Percentiles rank a stretch among this genome's conserved stretches.
These are phyloP conservation scores for Ectemnius cavifrons DNA, from an alignment of 2,888 invertebrate genomes.

Conservation along the genomic window DNA sequence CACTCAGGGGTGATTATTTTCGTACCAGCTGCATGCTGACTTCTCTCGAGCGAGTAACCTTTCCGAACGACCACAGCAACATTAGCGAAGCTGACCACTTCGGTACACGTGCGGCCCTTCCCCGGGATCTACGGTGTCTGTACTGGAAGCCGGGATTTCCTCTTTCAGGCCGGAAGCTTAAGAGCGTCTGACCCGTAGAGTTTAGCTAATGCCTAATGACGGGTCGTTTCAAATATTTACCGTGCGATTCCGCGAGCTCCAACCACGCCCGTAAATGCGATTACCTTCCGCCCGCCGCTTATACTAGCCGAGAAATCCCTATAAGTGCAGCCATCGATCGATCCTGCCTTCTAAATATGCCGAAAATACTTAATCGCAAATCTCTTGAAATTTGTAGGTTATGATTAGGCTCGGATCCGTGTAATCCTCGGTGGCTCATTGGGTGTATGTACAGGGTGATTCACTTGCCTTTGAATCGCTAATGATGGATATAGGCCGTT, in stretches of 20 bases:
- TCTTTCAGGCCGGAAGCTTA: constrained; percentile 60
- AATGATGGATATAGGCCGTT: no score
- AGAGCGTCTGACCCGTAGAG: constrained; percentile 53
- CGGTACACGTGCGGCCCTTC: constrained; percentile 43
- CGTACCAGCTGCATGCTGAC: constrained; percentile 38
- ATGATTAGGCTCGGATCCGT: background rate
- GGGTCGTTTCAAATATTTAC: constrained; percentile 68
- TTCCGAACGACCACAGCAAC: constrained; percentile 50
- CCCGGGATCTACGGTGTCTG: constrained; percentile 47
- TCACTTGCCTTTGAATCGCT: no score
- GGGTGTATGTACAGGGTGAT: no score
- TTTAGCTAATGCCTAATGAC: constrained; percentile 66
- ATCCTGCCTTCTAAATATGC: constrained; percentile 14
- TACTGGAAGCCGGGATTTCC: constrained; percentile 59
- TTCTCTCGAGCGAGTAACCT: constrained; percentile 43
- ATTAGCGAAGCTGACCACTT: constrained; percentile 54
- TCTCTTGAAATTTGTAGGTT: constrained; percentile 47
- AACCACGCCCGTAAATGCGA: constrained; percentile 60
- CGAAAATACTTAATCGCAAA: constrained; percentile 32
- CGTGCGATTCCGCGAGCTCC: constrained; percentile 60
- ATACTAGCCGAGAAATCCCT: constrained; percentile 41
- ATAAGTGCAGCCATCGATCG: constrained; percentile 55
- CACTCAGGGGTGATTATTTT: constrained; percentile 29
- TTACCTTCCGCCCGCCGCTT: constrained; percentile 49
- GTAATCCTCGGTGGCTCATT: constrained; percentile 26